phyloP scores from a whole-genome alignment of 2,113 vertebrate genomes.

The Sprattus sprattus region DNA sequence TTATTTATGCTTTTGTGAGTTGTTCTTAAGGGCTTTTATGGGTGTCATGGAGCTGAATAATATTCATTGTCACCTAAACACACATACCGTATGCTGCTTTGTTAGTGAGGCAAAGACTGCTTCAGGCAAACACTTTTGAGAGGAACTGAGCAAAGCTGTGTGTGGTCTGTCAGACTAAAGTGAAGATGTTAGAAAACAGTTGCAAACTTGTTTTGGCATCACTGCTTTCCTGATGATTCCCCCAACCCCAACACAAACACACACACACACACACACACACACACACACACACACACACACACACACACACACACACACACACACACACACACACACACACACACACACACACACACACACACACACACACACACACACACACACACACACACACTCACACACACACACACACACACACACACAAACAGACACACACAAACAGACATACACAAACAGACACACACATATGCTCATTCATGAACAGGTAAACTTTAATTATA shows the following conservation, averaged over 20 bases:
- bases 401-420: constrained; percentile 33
- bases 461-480: constrained; percentile 45
- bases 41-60: too few relatives aligned
- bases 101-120: too few relatives aligned
- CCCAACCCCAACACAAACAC: background rate
- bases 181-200: background rate
- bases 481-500: constrained; percentile 76
- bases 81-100: too few relatives aligned
- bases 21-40: too few relatives aligned
- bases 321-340: background rate
- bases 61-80: too few relatives aligned
- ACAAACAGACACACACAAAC: too few relatives aligned
- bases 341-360: background rate
- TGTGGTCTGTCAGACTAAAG: background rate
- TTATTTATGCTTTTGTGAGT: too few relatives aligned
- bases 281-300: background rate
- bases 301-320: constrained; percentile 47
- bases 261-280: background rate
- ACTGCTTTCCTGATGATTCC: background rate
- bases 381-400: background rate
- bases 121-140: too few relatives aligned
- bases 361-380: constrained; percentile 41
- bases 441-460: background rate
- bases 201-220: background rate
- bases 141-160: background rate